Base-by-base conservation (phyloP, 2,888 invertebrate species). In the Nemoura dubitans region DNA sequence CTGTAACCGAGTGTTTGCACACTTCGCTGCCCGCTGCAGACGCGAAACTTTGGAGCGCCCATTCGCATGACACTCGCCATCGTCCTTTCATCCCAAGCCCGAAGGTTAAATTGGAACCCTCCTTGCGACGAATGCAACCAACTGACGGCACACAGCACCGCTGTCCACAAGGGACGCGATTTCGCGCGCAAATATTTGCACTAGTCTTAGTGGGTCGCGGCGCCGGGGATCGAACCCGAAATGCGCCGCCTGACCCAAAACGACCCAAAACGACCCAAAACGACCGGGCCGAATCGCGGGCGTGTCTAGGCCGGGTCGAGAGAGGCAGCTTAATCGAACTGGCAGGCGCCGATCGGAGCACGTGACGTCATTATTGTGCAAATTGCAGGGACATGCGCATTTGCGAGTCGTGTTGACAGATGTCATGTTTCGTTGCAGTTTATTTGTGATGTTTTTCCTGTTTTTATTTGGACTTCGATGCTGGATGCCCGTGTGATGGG, bases 211-310 rank as follows among this genome's bases (percentile, higher is more conserved):
- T 59, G 59, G 59, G 59, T 59, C 21, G 59, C 59, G 59, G 59
- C 14, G 3, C 59, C 59, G 21, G 59, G 59, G 21, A 1, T 59
- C 59, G 59, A 59, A 59, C 59, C 59, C 59, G 21, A 21, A 21
- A 10, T 21, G n/a, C 2, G 59, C 59, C 59, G 59, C 59, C 2
- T 59, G 59, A 59, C 59, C 59, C 59, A 59, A 59, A 59, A 59
- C 59, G 59, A 59, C n/a, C n/a, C n/a, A n/a, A n/a, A n/a, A n/a
- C n/a, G 59, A 59, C 59, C 59, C 59, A 59, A 59, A 59, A 59
- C 59, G 59, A 59, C n/a, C n/a, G n/a, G n/a, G n/a, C n/a, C n/a
- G n/a, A n/a, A n/a, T n/a, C n/a, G n/a, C n/a, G n/a, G n/a, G n/a
- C n/a, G n/a, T n/a, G 36, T 36, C 5, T 6, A 36, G 5, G 36